Evolutionary conservation across 2,888 invertebrate species (phyloP), one percentile per base, ranked within the genome.

Genomic region (Spodoptera picta): DNA sequence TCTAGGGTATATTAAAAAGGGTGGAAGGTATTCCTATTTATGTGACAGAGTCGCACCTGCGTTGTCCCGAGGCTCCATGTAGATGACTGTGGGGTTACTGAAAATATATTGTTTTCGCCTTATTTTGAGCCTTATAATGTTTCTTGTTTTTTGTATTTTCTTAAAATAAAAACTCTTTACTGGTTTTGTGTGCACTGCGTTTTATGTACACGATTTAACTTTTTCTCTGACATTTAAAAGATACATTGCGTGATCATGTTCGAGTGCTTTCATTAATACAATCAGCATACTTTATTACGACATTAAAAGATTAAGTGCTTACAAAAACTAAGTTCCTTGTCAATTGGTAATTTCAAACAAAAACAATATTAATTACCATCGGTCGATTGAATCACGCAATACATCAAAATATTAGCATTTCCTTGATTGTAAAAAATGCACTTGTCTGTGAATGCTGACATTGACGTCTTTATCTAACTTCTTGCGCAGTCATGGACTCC

Each of bases 1-100:
- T 93, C 93, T 93, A 92, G 92, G 92, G 93, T 92, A 92, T 93
- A 93, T 93, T 93, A 93, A 93, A 93, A 92, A 92, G 90, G 91
- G 90, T 85, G 86, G 79, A 80, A 78, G 82, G 79, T 71, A 79
- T 69, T 79, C 84, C 84, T 91, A 89, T 91, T 92, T 91, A 90
- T 89, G 91, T 84, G 91, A 88, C 83, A 76, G 70, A 55, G 55
- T 69, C 82, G 84, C 90, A 92, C 91, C 91, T 92, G 92, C 78
- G 83, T 62, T 69, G 73, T 72, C 73, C 83, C 65, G 76, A 79
- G 65, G 69, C 75, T 77, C 77, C 71, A 71, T 70, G 79, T 73
- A 75, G 75, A 75, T 77, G 73, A 69, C 69, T 63, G 59, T 63
- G 66, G 75, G 72, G 76, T 74, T 74, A 72, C 60, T 45, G 47